phyloP scores from a whole-genome alignment of 2,113 vertebrate species.

The Symphodus melops region DNA sequence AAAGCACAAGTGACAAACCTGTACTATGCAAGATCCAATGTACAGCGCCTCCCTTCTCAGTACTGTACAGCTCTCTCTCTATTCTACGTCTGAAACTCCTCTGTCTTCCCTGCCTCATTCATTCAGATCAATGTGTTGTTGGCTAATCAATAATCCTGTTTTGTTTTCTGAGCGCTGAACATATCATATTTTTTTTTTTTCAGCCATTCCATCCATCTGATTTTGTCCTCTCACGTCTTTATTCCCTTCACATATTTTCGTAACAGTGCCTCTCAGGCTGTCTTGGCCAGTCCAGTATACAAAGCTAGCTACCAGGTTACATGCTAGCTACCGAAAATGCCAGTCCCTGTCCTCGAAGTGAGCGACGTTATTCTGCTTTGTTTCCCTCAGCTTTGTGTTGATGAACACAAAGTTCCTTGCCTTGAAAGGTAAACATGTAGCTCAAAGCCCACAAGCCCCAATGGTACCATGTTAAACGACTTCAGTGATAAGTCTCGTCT shows the following conservation, averaged over 20 bases:
- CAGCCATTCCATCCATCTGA: conserved; percentile 31
- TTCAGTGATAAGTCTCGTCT: neutral
- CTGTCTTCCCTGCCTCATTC: conserved; percentile 4
- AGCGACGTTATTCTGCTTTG: conserved; percentile 19
- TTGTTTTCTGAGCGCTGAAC: conserved; percentile 16
- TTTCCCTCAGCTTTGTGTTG: conserved; percentile 34
- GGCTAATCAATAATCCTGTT: conserved; percentile 1
- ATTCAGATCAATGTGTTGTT: neutral
- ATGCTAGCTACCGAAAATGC: conserved; percentile 49
- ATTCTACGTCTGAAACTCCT: conserved; percentile 26
- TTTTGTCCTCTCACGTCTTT: neutral
- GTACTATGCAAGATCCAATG: conserved; percentile 83
- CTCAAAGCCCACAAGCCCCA: conserved; percentile 40
- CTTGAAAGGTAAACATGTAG: conserved; percentile 51
- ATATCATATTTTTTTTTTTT: conserved; percentile 24
- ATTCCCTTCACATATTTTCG: conserved; percentile 4
- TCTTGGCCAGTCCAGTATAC: conserved; percentile 58
- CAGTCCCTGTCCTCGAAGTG: conserved; percentile 48
- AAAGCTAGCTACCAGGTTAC: conserved; percentile 53
- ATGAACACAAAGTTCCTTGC: neutral
- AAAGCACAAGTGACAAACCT: conserved; percentile 84
- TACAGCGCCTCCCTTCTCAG: conserved; percentile 54
- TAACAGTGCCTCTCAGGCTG: conserved; percentile 77
- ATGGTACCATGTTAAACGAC: conserved; percentile 19
- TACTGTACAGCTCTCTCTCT: conserved; percentile 43